Percentiles rank a stretch among this genome's conserved stretches.
Evolutionary conservation across 2,113 vertebrate genomes (phyloP).

Genomic region (Cyprinus carpio): DNA sequence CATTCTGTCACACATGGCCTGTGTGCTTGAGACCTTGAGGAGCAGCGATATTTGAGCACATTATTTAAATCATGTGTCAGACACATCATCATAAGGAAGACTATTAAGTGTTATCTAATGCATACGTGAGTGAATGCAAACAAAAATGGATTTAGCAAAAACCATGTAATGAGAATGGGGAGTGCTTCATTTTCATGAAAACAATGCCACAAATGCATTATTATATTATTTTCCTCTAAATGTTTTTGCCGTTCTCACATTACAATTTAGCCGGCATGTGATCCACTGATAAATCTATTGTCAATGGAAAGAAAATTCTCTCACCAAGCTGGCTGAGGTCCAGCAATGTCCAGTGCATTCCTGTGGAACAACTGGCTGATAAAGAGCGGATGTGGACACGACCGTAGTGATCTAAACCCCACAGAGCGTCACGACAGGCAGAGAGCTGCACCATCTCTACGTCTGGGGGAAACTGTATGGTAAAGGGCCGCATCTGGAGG

Average conservation of each 20-base stretch:
- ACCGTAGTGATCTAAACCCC: conserved; percentile 87
- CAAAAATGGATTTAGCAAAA: background rate
- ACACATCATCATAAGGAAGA: background rate
- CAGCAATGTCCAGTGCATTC: conserved; percentile 90
- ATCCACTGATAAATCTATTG: conserved; percentile 26
- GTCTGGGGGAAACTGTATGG: conserved; percentile 84
- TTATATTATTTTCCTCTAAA: too few species aligned
- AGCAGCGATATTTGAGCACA: conserved; percentile 2
- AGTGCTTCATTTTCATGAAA: too few species aligned
- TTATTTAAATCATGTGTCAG: conserved; percentile 7
- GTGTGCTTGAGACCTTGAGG: conserved; percentile 21
- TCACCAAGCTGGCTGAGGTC: conserved; percentile 96
- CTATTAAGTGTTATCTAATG: background rate
- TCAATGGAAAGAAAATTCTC: conserved; percentile 37
- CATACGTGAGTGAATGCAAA: background rate
- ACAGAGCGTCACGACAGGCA: conserved; percentile 89
- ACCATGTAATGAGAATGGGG: background rate
- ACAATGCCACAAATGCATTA: background rate
- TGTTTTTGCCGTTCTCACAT: background rate
- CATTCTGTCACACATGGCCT: conserved; percentile 25
- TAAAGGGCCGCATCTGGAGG: conserved; percentile 86
- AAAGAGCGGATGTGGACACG: conserved; percentile 87
- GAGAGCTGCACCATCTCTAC: conserved; percentile 86
- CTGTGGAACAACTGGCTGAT: conserved; percentile 85
- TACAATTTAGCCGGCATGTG: conserved; percentile 24